Percentiles rank a stretch among this genome's conserved stretches.
Conservation (phyloP, 2,797 vertebrate species). For the Cichlasoma orientale region DNA sequence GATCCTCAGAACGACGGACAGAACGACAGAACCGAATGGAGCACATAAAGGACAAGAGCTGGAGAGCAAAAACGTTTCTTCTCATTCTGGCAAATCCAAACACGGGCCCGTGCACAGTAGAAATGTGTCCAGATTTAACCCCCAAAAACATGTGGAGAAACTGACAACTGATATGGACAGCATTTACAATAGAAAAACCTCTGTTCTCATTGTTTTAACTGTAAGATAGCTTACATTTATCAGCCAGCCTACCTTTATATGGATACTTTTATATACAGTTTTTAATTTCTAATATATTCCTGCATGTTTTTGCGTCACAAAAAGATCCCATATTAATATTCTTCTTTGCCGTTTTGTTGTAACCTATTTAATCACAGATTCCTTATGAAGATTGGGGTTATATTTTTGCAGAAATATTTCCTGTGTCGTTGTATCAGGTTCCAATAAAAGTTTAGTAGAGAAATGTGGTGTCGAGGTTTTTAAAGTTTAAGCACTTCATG, state of each 20-base stretch:
- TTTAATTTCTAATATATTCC: slow-evolving; percentile 72
- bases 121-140: neutral
- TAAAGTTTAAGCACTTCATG: slow-evolving; percentile 23
- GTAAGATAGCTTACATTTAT: slow-evolving; percentile 43
- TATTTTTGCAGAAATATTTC: slow-evolving; percentile 76
- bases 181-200: slow-evolving; percentile 7
- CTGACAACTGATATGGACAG: slow-evolving; percentile 23
- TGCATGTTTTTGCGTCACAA: slow-evolving; percentile 64
- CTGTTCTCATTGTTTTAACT: slow-evolving; percentile 44
- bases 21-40: slow-evolving; percentile 48
- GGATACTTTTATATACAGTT: slow-evolving; percentile 48
- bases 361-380: slow-evolving; percentile 74
- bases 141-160: slow-evolving; percentile 10
- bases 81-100: neutral
- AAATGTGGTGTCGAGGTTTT: slow-evolving; percentile 33
- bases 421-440: slow-evolving; percentile 63
- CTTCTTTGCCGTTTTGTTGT: slow-evolving; percentile 55
- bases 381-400: slow-evolving; percentile 65
- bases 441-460: slow-evolving; percentile 64
- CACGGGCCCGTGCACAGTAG: neutral
- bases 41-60: slow-evolving; percentile 27
- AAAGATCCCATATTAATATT: slow-evolving; percentile 57
- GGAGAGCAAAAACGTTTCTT: slow-evolving; percentile 1
- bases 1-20: slow-evolving; percentile 51
- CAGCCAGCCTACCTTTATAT: slow-evolving; percentile 32